These are phyloP conservation scores for Agapostemon virescens DNA, from an alignment of 2,888 invertebrate genomes.

Conservation along the genomic window DNA sequence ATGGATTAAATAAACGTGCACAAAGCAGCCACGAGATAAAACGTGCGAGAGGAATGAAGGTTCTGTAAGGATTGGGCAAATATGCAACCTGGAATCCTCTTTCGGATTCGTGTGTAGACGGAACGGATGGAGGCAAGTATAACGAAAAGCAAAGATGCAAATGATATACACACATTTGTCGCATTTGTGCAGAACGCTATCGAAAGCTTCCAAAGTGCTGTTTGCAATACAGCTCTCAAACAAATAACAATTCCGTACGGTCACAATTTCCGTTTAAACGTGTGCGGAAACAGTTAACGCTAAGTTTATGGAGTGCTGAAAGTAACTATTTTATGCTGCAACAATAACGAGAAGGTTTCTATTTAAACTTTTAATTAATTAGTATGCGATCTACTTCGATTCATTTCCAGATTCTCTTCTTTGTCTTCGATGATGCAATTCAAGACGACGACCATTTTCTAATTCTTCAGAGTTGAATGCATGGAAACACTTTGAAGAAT, in stretches of 20 bases:
- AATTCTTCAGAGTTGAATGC: no score
- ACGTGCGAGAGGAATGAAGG: conserved; percentile 29
- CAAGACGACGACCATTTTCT: no score
- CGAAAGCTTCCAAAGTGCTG: background rate
- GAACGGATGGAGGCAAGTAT: conserved; percentile 23
- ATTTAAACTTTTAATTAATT: no score
- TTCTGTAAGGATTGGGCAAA: conserved; percentile 35
- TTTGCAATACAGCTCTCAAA: background rate
- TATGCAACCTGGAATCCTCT: conserved; percentile 45
- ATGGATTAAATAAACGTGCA: conserved; percentile 8
- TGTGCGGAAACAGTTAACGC: no score
- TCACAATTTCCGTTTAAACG: background rate
- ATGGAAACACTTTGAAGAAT: no score
- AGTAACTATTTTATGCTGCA: no score
- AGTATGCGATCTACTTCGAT: no score
- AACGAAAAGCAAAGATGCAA: conserved; percentile 12
- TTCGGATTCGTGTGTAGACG: conserved; percentile 23
- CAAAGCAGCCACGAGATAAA: conserved; percentile 5
- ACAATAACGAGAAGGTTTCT: no score
- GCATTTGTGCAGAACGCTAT: background rate
- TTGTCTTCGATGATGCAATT: no score
- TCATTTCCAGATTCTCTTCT: no score
- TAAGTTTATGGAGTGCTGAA: no score
- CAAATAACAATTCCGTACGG: background rate
- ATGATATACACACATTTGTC: conserved; percentile 12